These are phyloP conservation scores for Lasius fuliginosus DNA, from an alignment of 2,888 invertebrate species.

Conservation along the genomic window DNA sequence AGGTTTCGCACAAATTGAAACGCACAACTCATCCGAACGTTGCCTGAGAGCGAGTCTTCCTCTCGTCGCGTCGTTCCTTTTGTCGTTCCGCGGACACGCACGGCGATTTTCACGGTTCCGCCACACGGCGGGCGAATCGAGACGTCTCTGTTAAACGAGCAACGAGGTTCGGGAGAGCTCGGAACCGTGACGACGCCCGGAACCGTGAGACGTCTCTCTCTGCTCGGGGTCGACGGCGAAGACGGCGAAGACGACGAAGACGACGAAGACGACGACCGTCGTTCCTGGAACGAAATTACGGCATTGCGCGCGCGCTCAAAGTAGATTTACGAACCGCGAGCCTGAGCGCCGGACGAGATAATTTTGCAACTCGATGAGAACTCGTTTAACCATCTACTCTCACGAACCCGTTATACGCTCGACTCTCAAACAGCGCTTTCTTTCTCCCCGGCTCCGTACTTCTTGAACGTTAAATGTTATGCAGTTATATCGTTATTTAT, in stretches of 20 bases:
- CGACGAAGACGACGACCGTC: slow-evolving; percentile 37
- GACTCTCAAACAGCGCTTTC: slow-evolving; percentile 12
- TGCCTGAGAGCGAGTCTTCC: slow-evolving; percentile 5
- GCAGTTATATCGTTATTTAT: slow-evolving; percentile 26
- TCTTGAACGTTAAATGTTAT: neutral
- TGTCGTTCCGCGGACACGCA: slow-evolving; percentile 54
- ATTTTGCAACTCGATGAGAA: slow-evolving; percentile 66
- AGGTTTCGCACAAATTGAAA: slow-evolving; percentile 39
- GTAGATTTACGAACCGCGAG: slow-evolving; percentile 72
- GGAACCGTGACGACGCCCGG: slow-evolving; percentile 55
- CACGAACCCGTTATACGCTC: slow-evolving; percentile 7
- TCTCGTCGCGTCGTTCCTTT: slow-evolving; percentile 42
- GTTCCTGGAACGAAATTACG: slow-evolving; percentile 72
- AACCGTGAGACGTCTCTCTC: slow-evolving; percentile 68
- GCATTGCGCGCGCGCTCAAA: slow-evolving; percentile 68
- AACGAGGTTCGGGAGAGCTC: slow-evolving; percentile 51
- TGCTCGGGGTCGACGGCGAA: slow-evolving; percentile 59
- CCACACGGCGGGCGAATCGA: slow-evolving; percentile 60
- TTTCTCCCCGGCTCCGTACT: neutral
- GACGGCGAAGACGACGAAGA: slow-evolving; percentile 28
- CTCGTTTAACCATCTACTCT: slow-evolving; percentile 55
- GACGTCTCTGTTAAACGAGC: slow-evolving; percentile 71
- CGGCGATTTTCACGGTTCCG: slow-evolving; percentile 71
- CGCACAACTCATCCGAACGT: slow-evolving; percentile 31
- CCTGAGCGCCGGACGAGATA: slow-evolving; percentile 74